phyloP scores from a whole-genome alignment of 2,888 invertebrate species.

The Alsophila aescularia region DNA sequence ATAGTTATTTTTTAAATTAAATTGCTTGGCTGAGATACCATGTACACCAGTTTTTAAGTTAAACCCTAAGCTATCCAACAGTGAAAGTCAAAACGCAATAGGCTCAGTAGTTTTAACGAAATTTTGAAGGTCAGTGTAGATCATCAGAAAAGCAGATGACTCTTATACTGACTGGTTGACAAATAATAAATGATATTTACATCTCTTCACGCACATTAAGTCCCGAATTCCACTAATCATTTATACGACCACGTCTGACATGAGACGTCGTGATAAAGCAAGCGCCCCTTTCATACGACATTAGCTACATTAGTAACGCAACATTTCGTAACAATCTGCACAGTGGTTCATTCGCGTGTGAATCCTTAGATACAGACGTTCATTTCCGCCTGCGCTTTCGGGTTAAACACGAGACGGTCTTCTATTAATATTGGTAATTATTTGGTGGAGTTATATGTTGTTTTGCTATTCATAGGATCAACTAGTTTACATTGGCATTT shows the following conservation, averaged over 20 bases:
- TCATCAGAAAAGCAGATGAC: too few species aligned
- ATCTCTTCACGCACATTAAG: slow-evolving; percentile 32
- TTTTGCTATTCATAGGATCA: not conserved
- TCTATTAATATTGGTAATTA: slow-evolving; percentile 49
- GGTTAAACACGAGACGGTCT: slow-evolving; percentile 56
- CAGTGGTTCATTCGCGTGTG: slow-evolving; percentile 76
- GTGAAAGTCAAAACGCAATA: too few species aligned
- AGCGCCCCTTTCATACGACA: slow-evolving; percentile 82
- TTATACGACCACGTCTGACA: slow-evolving; percentile 52
- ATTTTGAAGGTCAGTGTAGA: too few species aligned
- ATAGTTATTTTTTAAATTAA: too few species aligned
- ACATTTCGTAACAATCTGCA: slow-evolving; percentile 83
- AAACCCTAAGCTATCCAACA: too few species aligned
- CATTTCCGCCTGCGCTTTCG: slow-evolving; percentile 70
- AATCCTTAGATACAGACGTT: slow-evolving; percentile 84
- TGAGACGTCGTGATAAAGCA: slow-evolving; percentile 73
- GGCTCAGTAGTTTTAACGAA: too few species aligned
- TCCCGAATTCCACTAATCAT: slow-evolving; percentile 53
- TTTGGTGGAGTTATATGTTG: slow-evolving; percentile 14
- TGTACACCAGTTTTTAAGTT: too few species aligned
- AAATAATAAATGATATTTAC: slow-evolving; percentile 15
- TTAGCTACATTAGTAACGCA: slow-evolving; percentile 82
- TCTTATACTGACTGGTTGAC: not conserved
- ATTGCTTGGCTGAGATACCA: too few species aligned
- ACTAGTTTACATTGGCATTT: too few species aligned